Evolutionary conservation across 2,797 vertebrate species (phyloP).

Genomic region (Pipistrellus nathusii): DNA sequence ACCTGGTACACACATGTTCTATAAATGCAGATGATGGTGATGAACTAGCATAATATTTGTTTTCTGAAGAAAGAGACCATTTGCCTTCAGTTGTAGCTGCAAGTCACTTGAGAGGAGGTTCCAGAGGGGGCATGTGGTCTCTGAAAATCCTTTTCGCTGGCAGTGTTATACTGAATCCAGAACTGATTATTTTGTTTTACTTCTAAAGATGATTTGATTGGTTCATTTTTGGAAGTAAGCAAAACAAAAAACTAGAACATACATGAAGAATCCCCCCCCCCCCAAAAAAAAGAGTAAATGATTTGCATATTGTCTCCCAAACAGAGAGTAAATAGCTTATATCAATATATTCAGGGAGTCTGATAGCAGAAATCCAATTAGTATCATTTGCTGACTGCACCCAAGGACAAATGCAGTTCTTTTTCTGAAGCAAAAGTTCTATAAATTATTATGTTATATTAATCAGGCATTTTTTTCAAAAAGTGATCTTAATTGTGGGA

Average conservation of each 20-base stretch:
- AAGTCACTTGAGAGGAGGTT: not conserved
- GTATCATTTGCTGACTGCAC: no score
- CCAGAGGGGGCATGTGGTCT: not conserved
- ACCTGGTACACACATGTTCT: not conserved
- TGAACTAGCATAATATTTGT: not conserved
- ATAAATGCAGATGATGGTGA: not conserved
- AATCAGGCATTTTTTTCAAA: no score
- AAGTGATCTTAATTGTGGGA: no score
- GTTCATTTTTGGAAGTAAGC: conserved; percentile 17
- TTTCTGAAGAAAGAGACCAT: not conserved
- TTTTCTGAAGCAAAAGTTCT: no score
- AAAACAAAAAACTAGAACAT: not conserved
- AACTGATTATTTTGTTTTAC: not conserved
- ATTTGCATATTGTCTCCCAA: no score
- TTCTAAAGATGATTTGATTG: not conserved
- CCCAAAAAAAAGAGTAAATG: not conserved
- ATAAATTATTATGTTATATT: no score
- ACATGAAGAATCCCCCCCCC: not conserved
- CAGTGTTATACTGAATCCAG: not conserved
- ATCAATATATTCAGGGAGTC: no score
- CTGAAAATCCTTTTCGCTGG: not conserved
- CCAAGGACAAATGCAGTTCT: no score
- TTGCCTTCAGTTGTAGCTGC: not conserved
- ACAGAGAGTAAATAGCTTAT: no score
- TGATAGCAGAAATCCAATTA: no score